Conservation (phyloP, 2,797 vertebrate genomes). For the Chaetophractus vellerosus region DNA sequence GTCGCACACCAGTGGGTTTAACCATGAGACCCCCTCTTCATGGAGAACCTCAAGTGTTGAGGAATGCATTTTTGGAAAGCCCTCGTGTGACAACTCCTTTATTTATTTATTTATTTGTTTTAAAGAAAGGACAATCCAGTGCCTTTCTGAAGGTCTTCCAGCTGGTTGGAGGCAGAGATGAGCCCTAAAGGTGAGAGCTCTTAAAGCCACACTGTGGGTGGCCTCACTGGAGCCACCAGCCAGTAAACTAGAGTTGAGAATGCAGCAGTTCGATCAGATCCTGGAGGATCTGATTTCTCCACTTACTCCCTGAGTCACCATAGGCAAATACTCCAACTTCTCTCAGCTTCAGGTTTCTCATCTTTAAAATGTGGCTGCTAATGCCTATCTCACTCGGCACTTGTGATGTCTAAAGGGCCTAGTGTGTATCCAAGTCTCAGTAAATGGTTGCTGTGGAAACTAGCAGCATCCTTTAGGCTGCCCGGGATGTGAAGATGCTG, state of each 20-base stretch:
- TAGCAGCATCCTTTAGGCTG: not conserved
- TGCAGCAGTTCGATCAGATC: not conserved
- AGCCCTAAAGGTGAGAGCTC: not conserved
- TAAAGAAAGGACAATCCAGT: not conserved
- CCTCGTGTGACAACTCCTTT: not conserved
- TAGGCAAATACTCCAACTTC: not conserved
- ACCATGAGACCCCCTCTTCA: not conserved
- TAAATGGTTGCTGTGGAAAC: not conserved
- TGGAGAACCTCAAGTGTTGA: not conserved
- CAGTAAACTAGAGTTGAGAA: not conserved
- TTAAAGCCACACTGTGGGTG: not conserved
- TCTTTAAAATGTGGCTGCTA: not conserved
- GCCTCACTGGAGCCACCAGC: not conserved
- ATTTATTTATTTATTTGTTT: not conserved
- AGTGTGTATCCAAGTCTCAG: not conserved
- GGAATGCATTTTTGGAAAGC: conserved; percentile 11
- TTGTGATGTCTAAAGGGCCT: not conserved
- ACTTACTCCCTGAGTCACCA: not conserved
- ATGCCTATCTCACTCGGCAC: not conserved
- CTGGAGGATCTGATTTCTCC: conserved; percentile 45
- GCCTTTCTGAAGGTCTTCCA: not conserved
- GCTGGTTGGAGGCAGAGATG: not conserved
- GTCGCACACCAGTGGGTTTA: not conserved
- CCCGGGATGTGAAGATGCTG: not conserved
- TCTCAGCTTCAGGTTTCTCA: not conserved